Conservation (phyloP, 2,797 vertebrate species). For the Chiropotes sagulatus region DNA sequence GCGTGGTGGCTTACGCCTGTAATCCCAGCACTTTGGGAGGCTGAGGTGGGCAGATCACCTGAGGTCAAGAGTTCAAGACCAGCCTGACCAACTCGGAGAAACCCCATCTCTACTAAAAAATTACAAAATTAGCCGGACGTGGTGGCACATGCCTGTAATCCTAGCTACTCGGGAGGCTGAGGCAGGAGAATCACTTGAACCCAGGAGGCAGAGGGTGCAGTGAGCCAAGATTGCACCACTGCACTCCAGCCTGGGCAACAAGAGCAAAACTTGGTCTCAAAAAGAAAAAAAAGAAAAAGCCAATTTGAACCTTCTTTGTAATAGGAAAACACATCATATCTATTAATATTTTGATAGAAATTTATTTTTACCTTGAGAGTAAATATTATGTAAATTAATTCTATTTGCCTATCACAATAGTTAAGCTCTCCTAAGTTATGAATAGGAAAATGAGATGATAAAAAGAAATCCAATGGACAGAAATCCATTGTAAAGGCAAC, state of each 20-base stretch:
- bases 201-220: background rate
- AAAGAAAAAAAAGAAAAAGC: background rate
- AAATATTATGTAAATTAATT: background rate
- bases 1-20: background rate
- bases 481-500: background rate
- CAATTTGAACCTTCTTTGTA: background rate
- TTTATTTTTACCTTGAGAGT: conserved; percentile 8
- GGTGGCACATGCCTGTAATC: background rate
- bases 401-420: conserved; percentile 31
- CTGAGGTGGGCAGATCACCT: background rate
- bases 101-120: background rate
- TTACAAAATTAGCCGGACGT: background rate
- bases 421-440: background rate
- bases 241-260: background rate
- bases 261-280: background rate
- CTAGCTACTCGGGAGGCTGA: background rate
- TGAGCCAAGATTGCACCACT: background rate
- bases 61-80: background rate
- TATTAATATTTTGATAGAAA: background rate
- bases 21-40: background rate
- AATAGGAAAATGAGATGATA: background rate
- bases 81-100: background rate
- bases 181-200: background rate
- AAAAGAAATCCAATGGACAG: background rate
- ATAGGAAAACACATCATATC: background rate